phyloP scores from a whole-genome alignment of 1,140 invertebrate genomes.

The Brachionus rotundiformis region DNA sequence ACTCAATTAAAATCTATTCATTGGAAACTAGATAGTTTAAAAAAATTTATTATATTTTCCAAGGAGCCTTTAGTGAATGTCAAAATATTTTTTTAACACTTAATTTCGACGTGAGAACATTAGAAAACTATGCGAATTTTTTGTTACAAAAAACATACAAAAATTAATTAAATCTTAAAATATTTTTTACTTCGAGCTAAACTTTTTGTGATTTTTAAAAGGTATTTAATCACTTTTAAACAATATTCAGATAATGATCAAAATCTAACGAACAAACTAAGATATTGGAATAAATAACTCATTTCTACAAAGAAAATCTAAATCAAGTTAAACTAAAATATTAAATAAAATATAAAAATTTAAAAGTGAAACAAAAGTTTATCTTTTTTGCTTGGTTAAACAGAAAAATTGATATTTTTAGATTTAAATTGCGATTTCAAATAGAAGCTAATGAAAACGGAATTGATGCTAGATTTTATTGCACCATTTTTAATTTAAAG shows the following conservation, averaged over 20 bases:
- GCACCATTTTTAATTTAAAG: no score
- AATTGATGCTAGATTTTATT: not conserved
- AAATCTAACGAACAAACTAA: not conserved
- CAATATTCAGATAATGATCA: not conserved
- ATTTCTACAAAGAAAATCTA: no score
- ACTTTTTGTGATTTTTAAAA: no score
- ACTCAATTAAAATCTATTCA: slow-evolving; percentile 1
- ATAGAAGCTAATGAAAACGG: not conserved
- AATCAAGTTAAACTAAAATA: no score
- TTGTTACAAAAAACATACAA: not conserved
- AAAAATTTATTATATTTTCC: not conserved
- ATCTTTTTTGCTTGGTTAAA: not conserved
- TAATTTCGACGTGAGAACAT: not conserved
- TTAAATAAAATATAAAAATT: no score
- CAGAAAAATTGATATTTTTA: not conserved
- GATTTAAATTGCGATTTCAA: not conserved
- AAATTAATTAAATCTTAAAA: not conserved
- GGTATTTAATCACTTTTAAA: no score
- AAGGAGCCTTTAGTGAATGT: not conserved
- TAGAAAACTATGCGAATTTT: not conserved
- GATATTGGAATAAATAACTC: not conserved
- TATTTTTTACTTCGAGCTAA: not conserved
- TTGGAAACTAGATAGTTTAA: not conserved
- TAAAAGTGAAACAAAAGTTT: not conserved
- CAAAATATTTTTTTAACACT: not conserved